Evolutionary conservation across 2,113 vertebrate species (phyloP).

Genomic region (Phylloscopus whistleri): DNA sequence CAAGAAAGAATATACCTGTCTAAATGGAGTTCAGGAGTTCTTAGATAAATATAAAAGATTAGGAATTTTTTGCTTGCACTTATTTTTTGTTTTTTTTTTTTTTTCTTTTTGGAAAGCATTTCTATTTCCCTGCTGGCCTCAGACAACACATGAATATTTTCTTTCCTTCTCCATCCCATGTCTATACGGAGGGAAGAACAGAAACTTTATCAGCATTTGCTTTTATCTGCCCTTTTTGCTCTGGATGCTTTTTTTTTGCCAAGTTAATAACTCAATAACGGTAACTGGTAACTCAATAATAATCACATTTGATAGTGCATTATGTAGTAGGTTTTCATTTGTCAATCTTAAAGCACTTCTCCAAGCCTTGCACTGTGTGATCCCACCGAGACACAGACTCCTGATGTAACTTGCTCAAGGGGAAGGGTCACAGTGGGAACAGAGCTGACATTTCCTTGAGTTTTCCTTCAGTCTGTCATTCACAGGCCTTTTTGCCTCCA

Average conservation of each 20-base stretch:
- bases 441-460: neutral
- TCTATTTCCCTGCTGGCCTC: neutral
- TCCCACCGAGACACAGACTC: neutral
- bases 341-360: neutral
- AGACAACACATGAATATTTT: neutral
- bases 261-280: conserved; percentile 36
- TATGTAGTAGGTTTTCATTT: conserved; percentile 31
- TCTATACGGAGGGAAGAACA: neutral
- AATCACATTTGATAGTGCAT: conserved; percentile 35
- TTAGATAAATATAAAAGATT: neutral
- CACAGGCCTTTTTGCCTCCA: neutral
- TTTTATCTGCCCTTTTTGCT: conserved; percentile 18
- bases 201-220: neutral
- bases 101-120: neutral
- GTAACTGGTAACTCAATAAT: conserved; percentile 43
- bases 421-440: neutral
- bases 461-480: neutral
- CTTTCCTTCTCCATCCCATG: neutral
- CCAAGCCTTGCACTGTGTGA: neutral
- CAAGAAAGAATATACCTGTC: conserved; percentile 8
- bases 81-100: neutral
- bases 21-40: neutral
- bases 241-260: conserved; percentile 33
- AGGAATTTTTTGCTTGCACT: neutral
- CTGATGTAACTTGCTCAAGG: neutral